A percentile compares a stretch with the other conserved stretches of the same genome.
Conservation (phyloP, 1,140 invertebrate species). For the Trichoplusia ni region DNA sequence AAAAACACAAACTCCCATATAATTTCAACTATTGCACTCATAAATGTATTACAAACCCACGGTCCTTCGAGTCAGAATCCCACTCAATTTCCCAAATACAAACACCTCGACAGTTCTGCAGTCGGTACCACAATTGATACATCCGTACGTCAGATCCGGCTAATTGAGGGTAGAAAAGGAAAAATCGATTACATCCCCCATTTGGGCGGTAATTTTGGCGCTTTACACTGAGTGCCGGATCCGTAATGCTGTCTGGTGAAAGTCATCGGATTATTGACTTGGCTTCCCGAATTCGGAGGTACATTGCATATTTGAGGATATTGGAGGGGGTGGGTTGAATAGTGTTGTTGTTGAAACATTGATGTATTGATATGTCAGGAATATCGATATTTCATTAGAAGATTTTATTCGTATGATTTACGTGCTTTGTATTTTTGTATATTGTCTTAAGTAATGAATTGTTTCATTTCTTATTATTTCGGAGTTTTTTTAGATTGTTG, state of each 20-base stretch:
- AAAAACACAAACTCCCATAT: no score
- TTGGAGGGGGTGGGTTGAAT: background rate
- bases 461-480: no score
- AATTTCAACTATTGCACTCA: no score
- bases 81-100: background rate
- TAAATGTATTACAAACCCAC: no score
- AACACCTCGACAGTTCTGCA: background rate
- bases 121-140: slow-evolving; percentile 28
- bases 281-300: background rate
- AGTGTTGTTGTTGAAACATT: background rate
- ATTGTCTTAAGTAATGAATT: no score
- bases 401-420: no score
- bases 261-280: slow-evolving; percentile 11
- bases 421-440: no score
- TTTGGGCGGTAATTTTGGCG: slow-evolving; percentile 18
- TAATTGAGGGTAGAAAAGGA: slow-evolving; percentile 23
- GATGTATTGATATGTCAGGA: no score
- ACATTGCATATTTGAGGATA: background rate
- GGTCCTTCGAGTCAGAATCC: no score
- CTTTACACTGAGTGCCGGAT: background rate
- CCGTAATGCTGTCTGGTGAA: slow-evolving; percentile 6
- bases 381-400: no score
- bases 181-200: slow-evolving; percentile 26
- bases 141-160: slow-evolving; percentile 6
- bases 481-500: no score